Percentiles rank a stretch among this genome's conserved stretches.
Evolutionary conservation across 2,888 invertebrate species (phyloP).

Genomic region (Ceramica pisi): DNA sequence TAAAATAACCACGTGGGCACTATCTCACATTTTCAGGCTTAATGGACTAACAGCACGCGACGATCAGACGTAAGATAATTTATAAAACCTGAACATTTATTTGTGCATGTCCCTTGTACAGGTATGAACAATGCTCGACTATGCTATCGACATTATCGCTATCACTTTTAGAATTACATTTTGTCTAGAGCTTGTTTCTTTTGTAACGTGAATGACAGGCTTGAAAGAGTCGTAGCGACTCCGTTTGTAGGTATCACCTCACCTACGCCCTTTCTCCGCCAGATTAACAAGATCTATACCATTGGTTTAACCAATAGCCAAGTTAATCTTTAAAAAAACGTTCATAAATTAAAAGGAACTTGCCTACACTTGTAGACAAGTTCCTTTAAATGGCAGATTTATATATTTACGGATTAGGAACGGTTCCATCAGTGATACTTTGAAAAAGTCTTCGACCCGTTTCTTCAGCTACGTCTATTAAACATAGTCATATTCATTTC

Average conservation of each 20-base stretch:
- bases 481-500: not conserved
- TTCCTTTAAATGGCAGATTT: too few species aligned
- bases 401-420: not conserved
- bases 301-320: not conserved
- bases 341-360: not conserved
- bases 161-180: not conserved
- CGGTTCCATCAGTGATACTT: not conserved
- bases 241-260: too few species aligned
- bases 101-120: too few species aligned
- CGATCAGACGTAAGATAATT: too few species aligned
- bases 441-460: not conserved
- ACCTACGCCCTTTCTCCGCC: too few species aligned
- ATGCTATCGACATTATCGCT: not conserved
- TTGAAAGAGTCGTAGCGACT: not conserved
- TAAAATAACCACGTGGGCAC: not conserved
- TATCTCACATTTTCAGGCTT: not conserved
- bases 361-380: not conserved
- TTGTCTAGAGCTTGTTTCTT: not conserved
- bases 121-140: too few species aligned
- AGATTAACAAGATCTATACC: too few species aligned
- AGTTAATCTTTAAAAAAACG: not conserved
- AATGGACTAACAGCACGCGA: too few species aligned
- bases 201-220: not conserved
- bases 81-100: too few species aligned
- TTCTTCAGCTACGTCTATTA: not conserved